Evolutionary conservation across 2,888 invertebrate genomes (phyloP).

Genomic region (Zhuqinia jingwanae): DNA sequence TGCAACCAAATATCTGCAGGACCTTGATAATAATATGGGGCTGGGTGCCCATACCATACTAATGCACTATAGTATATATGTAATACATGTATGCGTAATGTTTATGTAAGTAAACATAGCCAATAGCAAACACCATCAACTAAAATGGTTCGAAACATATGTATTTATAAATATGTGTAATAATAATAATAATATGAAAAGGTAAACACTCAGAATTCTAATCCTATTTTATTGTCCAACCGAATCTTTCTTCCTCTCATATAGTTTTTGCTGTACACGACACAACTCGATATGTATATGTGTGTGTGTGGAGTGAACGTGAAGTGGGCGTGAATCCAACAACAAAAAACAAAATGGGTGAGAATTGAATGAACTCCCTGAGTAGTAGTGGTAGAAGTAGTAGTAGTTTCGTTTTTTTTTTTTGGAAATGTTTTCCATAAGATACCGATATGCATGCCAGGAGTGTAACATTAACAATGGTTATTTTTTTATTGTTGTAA

Average conservation of each 20-base stretch:
- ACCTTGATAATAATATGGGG: too few species aligned
- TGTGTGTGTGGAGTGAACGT: conserved; percentile 11
- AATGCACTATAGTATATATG: too few species aligned
- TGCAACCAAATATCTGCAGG: too few species aligned
- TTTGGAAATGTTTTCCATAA: conserved; percentile 33
- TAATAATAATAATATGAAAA: conserved; percentile 47
- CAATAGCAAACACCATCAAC: too few species aligned
- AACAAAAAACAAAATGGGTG: conserved; percentile 43
- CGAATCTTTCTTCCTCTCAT: conserved; percentile 34
- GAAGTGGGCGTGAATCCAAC: conserved; percentile 61
- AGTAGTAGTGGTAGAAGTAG: too few species aligned
- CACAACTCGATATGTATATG: not conserved
- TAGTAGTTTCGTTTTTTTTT: too few species aligned
- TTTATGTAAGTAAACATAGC: too few species aligned
- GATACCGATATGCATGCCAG: conserved; percentile 32
- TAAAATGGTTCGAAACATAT: too few species aligned
- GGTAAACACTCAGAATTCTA: conserved; percentile 48
- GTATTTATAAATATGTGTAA: too few species aligned
- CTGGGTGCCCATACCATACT: too few species aligned
- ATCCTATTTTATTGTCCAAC: conserved; percentile 58
- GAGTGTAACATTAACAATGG: conserved; percentile 32
- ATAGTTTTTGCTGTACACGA: not conserved
- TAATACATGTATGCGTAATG: too few species aligned
- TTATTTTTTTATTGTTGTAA: too few species aligned
- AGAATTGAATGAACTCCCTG: conserved; percentile 33